Base-by-base conservation (phyloP, 2,113 vertebrate genomes). In the Saguinus imperator region DNA sequence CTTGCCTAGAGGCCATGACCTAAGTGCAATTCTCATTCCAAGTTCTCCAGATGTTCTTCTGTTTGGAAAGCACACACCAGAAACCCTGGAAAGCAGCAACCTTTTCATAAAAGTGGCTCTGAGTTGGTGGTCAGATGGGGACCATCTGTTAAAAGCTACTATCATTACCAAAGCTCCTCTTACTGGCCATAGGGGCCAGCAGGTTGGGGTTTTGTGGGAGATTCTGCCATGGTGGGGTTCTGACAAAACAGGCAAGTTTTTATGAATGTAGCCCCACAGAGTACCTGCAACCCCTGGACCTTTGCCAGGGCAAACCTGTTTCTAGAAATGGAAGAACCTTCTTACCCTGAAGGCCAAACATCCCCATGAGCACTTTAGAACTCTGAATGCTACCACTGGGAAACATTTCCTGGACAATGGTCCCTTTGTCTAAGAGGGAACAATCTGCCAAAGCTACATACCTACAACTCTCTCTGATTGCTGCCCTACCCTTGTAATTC, bases 11-110 rank as follows among this genome's bases (percentile, higher is more conserved):
- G 97, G 98, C 96, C 97, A 86, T 97, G 97, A 97, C 98, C 97
- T 96, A 90, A 98, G 88, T 37, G 7, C 27, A 37, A 43, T 58
- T 66, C 73, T 89, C 57, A 88, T 91, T 98, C 97, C 98, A 98
- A 98, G 95, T 97, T 97, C 96, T 96, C 96, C 98, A 98, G 97
- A 97, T 98, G 98, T 97, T 97, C 98, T 91, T 97, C 95, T 86
- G 35, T 96, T 96, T 96, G 96, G 96, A 98, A 96, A 43, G 68
- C 32, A 92, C 84, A 94, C 37, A 52, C 96, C 96, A 97, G 96
- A 98, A 97, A 97, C 77, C 97, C 97, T 96, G 98, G 97, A 98
- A 97, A 98, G 97, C 96, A 97, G 94, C 95, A 95, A 92, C 21
- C 57, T 96, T 94, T 98, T 93, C 91, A 93, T 89, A 94, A 95